These are phyloP conservation scores for Conus betulinus DNA, from an alignment of 1,140 invertebrate genomes.

Conservation along the genomic window DNA sequence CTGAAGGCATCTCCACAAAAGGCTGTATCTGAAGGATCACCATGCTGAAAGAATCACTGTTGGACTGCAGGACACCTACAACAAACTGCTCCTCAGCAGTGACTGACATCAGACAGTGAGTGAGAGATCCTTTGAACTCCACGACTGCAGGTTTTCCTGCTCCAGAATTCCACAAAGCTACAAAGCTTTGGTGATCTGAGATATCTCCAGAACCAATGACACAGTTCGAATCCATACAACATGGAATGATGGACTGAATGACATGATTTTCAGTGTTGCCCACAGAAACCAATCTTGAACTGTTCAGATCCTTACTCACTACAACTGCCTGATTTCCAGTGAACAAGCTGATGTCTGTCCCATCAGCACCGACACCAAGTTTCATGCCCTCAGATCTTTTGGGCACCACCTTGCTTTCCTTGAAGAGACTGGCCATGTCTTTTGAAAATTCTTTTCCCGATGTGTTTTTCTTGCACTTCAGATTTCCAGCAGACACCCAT, in stretches of 20 bases:
- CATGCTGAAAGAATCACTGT: background rate
- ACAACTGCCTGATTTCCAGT: background rate
- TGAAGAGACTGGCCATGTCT: background rate
- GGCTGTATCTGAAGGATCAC: conserved; percentile 15
- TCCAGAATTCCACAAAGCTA: conserved; percentile 12
- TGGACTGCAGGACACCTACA: background rate
- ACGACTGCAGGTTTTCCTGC: background rate
- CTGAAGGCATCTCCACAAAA: background rate
- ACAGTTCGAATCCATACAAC: background rate
- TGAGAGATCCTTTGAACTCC: background rate
- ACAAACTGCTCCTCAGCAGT: conserved; percentile 21
- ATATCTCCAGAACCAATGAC: background rate
- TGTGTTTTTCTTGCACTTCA: background rate
- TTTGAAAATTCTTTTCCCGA: background rate
- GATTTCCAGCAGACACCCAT: background rate
- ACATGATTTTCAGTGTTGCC: background rate
- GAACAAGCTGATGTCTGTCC: background rate
- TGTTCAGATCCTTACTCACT: background rate
- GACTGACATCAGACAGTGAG: background rate
- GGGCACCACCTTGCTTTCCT: conserved; percentile 10
- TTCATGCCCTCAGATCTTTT: conserved; percentile 10
- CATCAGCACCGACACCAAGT: background rate
- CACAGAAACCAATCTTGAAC: background rate
- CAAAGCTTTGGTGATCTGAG: conserved; percentile 4
- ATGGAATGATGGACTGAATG: conserved; percentile 2